Evolutionary conservation across 2,797 vertebrate species (phyloP), one percentile per base, ranked within the genome.

Genomic region (Pelobates cultripes): DNA sequence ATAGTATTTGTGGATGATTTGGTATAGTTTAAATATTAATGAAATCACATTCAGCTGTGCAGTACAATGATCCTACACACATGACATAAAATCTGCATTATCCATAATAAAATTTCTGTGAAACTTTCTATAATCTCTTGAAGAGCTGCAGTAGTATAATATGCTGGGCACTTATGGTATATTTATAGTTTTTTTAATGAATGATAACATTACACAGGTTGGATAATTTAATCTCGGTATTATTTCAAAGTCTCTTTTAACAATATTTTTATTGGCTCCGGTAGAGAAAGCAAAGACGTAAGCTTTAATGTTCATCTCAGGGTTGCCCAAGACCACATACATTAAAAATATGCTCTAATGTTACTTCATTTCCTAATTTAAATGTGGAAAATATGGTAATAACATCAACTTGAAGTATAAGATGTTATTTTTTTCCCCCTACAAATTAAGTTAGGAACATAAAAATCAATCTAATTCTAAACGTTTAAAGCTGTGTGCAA

Each of bases 311-410:
- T 68, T 82, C 57, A 67, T 7, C 44, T 43, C 9, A 64, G 9
- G 43, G 43, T 51, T 71, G 43, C 69, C 67, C 61, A 80, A 74
- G 10, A 53, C 44, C 41, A 5, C 14, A 61, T 75, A 45, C 70
- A 73, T 78, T 73, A 82, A 43, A 78, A 51, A 7, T 12, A 69
- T 57, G 43, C 40, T 5, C 64, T 72, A 45, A 45, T 66, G 77
- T 78, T 73, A 78, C 74, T 82, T 82, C 61, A 82, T 43, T 69
- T 83, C 81, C 81, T 78, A 73, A 78, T 67, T 73, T 60, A 61
- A 83, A 81, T 81, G 67, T 81, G 79, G 67, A 76, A 81, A 81
- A 71, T 76, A 44, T 81, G 14, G 64, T 71, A 81, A 77, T 82
- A 71, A 71, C 51, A 53, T 67, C 9, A 72, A 63, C 67, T 17